phyloP scores from a whole-genome alignment of 2,113 vertebrate species.

The Cygnus buccinator region DNA sequence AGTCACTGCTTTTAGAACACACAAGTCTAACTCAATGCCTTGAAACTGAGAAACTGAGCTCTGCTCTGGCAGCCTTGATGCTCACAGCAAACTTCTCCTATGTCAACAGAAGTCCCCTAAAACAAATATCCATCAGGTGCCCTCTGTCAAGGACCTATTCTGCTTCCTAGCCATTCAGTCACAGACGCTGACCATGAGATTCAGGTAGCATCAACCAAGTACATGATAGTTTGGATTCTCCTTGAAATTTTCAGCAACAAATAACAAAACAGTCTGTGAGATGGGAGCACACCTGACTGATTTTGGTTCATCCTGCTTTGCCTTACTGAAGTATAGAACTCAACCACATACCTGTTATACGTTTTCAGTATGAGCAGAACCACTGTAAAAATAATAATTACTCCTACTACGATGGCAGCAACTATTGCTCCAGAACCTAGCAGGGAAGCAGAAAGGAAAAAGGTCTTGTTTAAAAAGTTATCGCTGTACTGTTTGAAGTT shows the following conservation, averaged over 20 bases:
- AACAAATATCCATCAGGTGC: not conserved
- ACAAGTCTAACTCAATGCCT: not conserved
- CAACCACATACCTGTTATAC: conserved; percentile 88
- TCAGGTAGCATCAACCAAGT: not conserved
- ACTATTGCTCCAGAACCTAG: conserved; percentile 95
- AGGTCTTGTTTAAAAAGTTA: not conserved
- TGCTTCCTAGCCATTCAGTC: not conserved
- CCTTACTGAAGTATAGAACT: not conserved
- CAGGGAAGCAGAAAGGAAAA: not conserved
- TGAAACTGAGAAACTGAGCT: not conserved
- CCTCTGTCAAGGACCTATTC: not conserved
- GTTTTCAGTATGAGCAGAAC: conserved; percentile 90
- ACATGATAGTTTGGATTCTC: not conserved
- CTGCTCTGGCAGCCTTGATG: not conserved
- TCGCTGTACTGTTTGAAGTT: not conserved
- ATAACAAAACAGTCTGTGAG: not conserved
- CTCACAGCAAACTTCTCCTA: not conserved
- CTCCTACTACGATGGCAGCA: conserved; percentile 88
- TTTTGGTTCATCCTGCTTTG: not conserved
- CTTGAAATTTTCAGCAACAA: not conserved
- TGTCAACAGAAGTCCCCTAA: not conserved
- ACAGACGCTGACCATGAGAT: not conserved
- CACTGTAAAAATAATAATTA: conserved; percentile 88
- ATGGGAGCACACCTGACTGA: not conserved
- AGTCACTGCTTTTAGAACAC: not conserved